These are phyloP conservation scores for Malacosoma neustria DNA, from an alignment of 2,888 invertebrate species.

Conservation along the genomic window DNA sequence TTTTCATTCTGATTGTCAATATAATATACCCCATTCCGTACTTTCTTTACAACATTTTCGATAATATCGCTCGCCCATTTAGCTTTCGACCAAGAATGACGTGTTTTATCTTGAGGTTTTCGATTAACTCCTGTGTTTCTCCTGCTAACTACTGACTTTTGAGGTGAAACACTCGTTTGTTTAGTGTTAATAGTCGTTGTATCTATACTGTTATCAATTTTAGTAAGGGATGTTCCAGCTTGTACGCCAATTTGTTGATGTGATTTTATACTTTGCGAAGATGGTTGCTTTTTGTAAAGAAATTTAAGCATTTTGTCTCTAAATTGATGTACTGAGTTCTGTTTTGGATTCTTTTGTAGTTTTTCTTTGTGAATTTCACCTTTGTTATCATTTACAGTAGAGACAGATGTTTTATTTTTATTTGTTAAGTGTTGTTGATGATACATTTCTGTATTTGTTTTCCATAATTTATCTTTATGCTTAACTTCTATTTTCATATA, in stretches of 20 bases:
- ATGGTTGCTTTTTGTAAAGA: constrained; percentile 36
- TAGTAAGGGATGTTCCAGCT: constrained; percentile 6
- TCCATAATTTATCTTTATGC: neutral
- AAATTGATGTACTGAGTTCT: constrained; percentile 32
- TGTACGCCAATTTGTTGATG: constrained; percentile 8
- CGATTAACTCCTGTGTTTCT: too few relatives aligned
- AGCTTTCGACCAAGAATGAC: constrained; percentile 35
- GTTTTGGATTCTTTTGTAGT: constrained; percentile 11
- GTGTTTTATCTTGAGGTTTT: constrained; percentile 8
- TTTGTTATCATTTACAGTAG: constrained; percentile 9
- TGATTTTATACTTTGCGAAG: constrained; percentile 12
- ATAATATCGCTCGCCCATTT: constrained; percentile 53
- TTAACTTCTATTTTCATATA: too few relatives aligned
- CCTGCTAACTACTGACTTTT: too few relatives aligned
- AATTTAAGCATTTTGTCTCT: constrained; percentile 46
- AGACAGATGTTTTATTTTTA: neutral
- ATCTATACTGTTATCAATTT: constrained; percentile 14
- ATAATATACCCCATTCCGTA: constrained; percentile 49
- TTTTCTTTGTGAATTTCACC: constrained; percentile 8
- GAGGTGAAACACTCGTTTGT: constrained; percentile 3
- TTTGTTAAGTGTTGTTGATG: constrained; percentile 2
- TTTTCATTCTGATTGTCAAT: constrained; percentile 16
- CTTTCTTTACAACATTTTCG: constrained; percentile 53
- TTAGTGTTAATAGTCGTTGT: constrained; percentile 5
- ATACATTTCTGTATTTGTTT: neutral